Conservation (phyloP, 1,140 invertebrate species). For the Meloidogyne floridensis region DNA sequence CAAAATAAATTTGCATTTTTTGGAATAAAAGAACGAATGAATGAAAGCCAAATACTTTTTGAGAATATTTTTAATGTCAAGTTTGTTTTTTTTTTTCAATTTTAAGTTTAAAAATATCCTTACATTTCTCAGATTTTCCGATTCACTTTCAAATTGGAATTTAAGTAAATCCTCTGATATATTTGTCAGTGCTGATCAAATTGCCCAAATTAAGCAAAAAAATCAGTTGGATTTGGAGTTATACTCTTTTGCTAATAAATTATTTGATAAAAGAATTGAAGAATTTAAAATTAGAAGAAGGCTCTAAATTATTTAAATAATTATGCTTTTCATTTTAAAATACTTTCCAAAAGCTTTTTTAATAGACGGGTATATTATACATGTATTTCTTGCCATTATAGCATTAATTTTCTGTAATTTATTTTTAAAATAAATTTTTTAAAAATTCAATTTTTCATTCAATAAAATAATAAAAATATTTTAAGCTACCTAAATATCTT, state of each 20-base stretch:
- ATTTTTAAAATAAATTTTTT: background rate
- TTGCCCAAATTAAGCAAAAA: conserved; percentile 76
- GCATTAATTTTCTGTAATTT: background rate
- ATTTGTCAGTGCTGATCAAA: conserved; percentile 76
- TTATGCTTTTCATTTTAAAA: too few relatives aligned
- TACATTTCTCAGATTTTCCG: conserved; percentile 62
- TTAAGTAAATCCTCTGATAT: conserved; percentile 72
- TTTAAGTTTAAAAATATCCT: conserved; percentile 58
- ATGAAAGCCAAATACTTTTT: conserved; percentile 90
- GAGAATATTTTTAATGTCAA: conserved; percentile 92
- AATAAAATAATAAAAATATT: too few relatives aligned
- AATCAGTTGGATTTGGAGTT: conserved; percentile 89
- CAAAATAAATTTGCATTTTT: conserved; percentile 88
- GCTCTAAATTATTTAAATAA: too few relatives aligned
- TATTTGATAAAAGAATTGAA: conserved; percentile 81
- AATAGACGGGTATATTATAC: too few relatives aligned
- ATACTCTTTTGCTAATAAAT: conserved; percentile 84
- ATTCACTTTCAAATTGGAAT: conserved; percentile 49
- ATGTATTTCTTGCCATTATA: too few relatives aligned
- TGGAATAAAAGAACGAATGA: conserved; percentile 91
- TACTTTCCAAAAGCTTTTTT: too few relatives aligned
- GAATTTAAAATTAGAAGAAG: background rate
- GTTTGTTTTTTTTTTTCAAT: conserved; percentile 74
- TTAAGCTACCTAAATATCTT: background rate
- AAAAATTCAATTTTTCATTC: too few relatives aligned